phyloP scores from a whole-genome alignment of 2,888 invertebrate species.

The Clanis bilineata region DNA sequence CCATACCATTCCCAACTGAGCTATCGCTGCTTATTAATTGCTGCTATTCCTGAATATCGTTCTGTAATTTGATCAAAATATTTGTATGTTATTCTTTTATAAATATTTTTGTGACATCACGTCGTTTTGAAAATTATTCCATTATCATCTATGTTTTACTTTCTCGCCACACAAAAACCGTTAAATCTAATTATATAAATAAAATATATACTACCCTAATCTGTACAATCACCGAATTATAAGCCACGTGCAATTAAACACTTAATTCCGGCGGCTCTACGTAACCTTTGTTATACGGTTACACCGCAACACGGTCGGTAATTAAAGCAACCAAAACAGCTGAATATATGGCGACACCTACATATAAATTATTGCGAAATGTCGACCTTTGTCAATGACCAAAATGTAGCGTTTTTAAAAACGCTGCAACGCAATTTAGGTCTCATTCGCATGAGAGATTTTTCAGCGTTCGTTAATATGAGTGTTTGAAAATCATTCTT shows the following conservation, averaged over 20 bases:
- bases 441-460: too few relatives aligned
- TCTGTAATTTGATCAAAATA: too few relatives aligned
- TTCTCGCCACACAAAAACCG: too few relatives aligned
- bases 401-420: slow-evolving; percentile 27
- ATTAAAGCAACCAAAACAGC: slow-evolving; percentile 57
- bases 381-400: slow-evolving; percentile 44
- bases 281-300: slow-evolving; percentile 3
- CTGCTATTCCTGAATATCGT: too few relatives aligned
- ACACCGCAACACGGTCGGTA: slow-evolving; percentile 41
- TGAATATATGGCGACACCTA: slow-evolving; percentile 57
- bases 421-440: slow-evolving; percentile 7
- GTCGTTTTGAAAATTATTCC: too few relatives aligned
- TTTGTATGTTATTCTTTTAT: too few relatives aligned
- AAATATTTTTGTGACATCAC: too few relatives aligned
- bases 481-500: too few relatives aligned
- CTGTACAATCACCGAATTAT: background rate
- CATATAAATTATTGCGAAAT: slow-evolving; percentile 48
- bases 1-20: too few relatives aligned
- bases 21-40: too few relatives aligned
- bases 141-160: too few relatives aligned
- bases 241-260: slow-evolving; percentile 1
- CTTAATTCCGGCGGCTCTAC: background rate
- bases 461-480: too few relatives aligned
- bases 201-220: background rate
- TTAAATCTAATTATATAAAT: background rate